Percentiles rank a stretch among this genome's conserved stretches.
These are phyloP conservation scores for Seladonia tumulorum DNA, from an alignment of 2,888 invertebrate genomes.

Conservation along the genomic window DNA sequence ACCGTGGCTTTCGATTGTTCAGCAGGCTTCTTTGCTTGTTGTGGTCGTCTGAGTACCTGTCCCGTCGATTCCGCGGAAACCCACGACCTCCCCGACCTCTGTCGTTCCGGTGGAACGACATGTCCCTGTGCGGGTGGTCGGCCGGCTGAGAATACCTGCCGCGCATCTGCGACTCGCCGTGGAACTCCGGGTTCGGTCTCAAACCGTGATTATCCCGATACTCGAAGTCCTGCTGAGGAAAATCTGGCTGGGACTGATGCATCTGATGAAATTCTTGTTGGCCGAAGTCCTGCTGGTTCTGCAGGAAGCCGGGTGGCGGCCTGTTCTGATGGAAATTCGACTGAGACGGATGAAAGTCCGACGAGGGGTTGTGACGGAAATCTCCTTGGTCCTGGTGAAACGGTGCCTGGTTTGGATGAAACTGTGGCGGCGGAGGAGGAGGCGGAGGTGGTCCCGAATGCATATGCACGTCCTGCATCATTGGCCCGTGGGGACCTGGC, in stretches of 20 bases:
- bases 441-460: slow-evolving; percentile 75
- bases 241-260: slow-evolving; percentile 70
- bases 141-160: slow-evolving; percentile 66
- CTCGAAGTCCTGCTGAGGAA: slow-evolving; percentile 73
- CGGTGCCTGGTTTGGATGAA: slow-evolving; percentile 72
- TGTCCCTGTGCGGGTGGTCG: slow-evolving; percentile 74
- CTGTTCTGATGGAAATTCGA: slow-evolving; percentile 74
- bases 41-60: slow-evolving; percentile 77
- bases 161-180: slow-evolving; percentile 67
- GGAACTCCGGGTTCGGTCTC: slow-evolving; percentile 72
- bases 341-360: slow-evolving; percentile 72
- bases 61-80: slow-evolving; percentile 74
- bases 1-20: slow-evolving; percentile 70
- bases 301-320: slow-evolving; percentile 69
- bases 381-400: slow-evolving; percentile 73
- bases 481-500: slow-evolving; percentile 64
- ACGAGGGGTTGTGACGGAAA: slow-evolving; percentile 61
- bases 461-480: slow-evolving; percentile 71
- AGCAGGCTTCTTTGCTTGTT: slow-evolving; percentile 67
- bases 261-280: slow-evolving; percentile 76
- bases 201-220: slow-evolving; percentile 73
- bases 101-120: slow-evolving; percentile 75
- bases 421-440: slow-evolving; percentile 72
- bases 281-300: slow-evolving; percentile 63
- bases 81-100: slow-evolving; percentile 74